Conservation (phyloP, 2,888 invertebrate genomes). For the Conomelus anceps region DNA sequence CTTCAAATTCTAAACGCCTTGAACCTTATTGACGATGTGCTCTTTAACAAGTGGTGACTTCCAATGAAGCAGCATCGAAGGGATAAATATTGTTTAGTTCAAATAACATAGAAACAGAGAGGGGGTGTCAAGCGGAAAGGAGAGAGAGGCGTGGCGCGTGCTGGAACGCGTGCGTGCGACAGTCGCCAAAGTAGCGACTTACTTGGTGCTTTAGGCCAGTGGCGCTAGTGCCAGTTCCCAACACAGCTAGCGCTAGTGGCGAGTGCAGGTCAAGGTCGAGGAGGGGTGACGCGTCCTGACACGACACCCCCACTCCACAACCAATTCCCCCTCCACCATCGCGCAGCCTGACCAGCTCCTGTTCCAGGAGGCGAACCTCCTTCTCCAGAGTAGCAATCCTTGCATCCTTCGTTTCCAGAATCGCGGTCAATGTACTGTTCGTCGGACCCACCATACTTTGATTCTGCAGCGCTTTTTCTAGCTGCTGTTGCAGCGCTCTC, state of each 20-base stretch:
- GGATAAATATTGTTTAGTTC: not conserved
- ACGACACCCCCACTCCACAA: too few relatives aligned
- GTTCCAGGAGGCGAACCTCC: constrained; percentile 71
- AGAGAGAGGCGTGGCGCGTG: not conserved
- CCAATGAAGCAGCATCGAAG: not conserved
- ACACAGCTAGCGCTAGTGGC: not conserved
- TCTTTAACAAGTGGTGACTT: not conserved
- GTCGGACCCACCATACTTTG: constrained; percentile 54
- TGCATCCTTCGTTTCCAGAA: constrained; percentile 79
- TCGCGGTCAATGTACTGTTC: constrained; percentile 66
- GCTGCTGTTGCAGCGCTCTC: constrained; percentile 71
- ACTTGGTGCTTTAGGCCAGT: constrained; percentile 66
- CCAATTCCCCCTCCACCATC: constrained; percentile 39
- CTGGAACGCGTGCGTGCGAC: not conserved
- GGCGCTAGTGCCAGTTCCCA: constrained; percentile 7
- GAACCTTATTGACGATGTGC: too few relatives aligned
- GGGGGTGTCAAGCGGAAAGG: not conserved
- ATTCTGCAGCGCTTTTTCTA: constrained; percentile 60
- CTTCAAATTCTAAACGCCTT: too few relatives aligned
- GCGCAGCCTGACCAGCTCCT: constrained; percentile 59
- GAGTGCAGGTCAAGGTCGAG: constrained; percentile 34
- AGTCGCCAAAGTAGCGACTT: constrained; percentile 46
- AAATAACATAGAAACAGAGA: not conserved
- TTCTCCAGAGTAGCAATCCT: constrained; percentile 81
- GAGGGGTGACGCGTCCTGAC: constrained; percentile 48